Percentiles rank a stretch among this genome's conserved stretches.
Evolutionary conservation across 2,888 invertebrate species (phyloP).

Genomic region (Digitonthophagus gazella): DNA sequence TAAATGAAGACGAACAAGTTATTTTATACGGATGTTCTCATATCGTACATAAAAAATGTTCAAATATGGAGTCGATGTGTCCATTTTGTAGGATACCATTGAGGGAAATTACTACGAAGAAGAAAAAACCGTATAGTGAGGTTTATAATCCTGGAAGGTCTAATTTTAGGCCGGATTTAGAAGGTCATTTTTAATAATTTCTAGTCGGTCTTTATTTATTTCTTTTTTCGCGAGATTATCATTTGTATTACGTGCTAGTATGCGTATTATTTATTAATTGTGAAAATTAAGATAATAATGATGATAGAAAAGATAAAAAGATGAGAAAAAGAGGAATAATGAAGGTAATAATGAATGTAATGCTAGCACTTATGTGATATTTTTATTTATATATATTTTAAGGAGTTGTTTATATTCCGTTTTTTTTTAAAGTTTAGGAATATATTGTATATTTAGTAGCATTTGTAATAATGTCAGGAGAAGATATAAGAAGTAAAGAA

Average conservation of each 20-base stretch:
- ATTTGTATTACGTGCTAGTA: background rate
- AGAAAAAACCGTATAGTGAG: background rate
- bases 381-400: conserved; percentile 22
- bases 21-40: conserved; percentile 49
- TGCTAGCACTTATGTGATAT: conserved; percentile 30
- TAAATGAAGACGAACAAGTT: conserved; percentile 38
- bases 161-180: conserved; percentile 45
- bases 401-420: background rate
- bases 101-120: conserved; percentile 9
- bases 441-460: conserved; percentile 11
- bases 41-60: conserved; percentile 42
- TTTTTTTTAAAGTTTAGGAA: conserved; percentile 8
- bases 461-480: conserved; percentile 6
- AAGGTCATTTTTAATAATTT: conserved; percentile 46
- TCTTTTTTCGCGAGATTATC: conserved; percentile 21
- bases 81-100: conserved; percentile 42
- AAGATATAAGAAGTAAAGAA: conserved; percentile 2
- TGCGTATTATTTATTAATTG: conserved; percentile 2
- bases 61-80: conserved; percentile 36
- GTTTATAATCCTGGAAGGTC: conserved; percentile 27
- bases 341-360: too few species aligned
- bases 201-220: conserved; percentile 20
- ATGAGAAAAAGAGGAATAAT: too few species aligned
- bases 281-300: background rate
- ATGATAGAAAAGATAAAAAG: background rate